Evolutionary conservation across 2,797 vertebrate species (phyloP).

Genomic region (Petrocephalus sullivani): DNA sequence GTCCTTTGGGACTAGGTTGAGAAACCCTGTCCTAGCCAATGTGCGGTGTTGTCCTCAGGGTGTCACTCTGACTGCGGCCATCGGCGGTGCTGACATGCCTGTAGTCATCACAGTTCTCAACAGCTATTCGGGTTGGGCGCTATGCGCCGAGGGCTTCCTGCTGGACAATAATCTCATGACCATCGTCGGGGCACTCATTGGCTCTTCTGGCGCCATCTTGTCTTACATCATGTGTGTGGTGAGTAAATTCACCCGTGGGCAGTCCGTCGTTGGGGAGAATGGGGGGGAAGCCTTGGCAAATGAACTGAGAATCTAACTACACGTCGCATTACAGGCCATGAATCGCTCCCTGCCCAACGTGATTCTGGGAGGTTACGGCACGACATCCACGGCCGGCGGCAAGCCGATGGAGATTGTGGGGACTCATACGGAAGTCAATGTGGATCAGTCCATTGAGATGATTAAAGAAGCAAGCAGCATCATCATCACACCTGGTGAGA

Average conservation of each 20-base stretch:
- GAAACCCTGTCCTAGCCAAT: not conserved
- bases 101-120: conserved; percentile 71
- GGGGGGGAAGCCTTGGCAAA: not conserved
- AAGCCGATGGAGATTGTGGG: conserved; percentile 70
- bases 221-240: conserved; percentile 72
- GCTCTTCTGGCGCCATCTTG: conserved; percentile 70
- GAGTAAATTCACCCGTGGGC: conserved; percentile 35
- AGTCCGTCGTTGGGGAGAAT: not conserved
- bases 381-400: conserved; percentile 58
- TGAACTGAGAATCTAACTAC: not conserved
- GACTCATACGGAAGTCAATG: conserved; percentile 65
- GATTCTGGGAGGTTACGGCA: conserved; percentile 65
- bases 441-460: conserved; percentile 66
- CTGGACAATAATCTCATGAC: conserved; percentile 71
- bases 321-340: conserved; percentile 51
- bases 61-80: conserved; percentile 69
- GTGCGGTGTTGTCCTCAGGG: conserved; percentile 44
- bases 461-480: conserved; percentile 66
- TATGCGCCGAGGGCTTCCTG: conserved; percentile 70
- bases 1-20: not conserved
- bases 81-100: conserved; percentile 71
- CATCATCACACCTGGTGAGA: conserved; percentile 64
- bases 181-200: conserved; percentile 62
- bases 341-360: conserved; percentile 70
- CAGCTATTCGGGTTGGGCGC: conserved; percentile 71